phyloP scores from a whole-genome alignment of 2,888 invertebrate species.

The Biston betularia region DNA sequence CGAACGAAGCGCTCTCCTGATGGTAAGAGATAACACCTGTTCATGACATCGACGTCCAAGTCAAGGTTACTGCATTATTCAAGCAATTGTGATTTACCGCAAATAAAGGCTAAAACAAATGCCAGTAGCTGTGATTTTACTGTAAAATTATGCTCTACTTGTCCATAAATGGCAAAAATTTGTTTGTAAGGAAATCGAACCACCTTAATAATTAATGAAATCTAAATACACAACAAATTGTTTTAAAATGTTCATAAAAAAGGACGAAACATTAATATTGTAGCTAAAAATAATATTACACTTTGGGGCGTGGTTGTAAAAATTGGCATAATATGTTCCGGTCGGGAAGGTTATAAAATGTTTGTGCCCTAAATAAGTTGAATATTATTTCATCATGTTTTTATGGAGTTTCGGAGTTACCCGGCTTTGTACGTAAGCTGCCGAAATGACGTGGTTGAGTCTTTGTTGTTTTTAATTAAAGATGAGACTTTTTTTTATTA shows the following conservation, averaged over 20 bases:
- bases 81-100: no score
- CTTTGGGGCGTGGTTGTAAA: constrained; percentile 62
- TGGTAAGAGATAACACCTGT: no score
- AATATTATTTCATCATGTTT: constrained; percentile 51
- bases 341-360: constrained; percentile 56
- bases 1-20: no score
- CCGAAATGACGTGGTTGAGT: constrained; percentile 12
- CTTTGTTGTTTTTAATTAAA: constrained; percentile 18
- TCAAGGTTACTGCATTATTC: no score
- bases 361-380: constrained; percentile 57
- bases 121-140: no score
- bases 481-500: background rate
- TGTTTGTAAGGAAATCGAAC: no score
- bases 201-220: no score
- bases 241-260: constrained; percentile 60
- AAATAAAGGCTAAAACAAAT: no score
- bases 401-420: constrained; percentile 41
- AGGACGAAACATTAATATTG: constrained; percentile 63
- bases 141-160: no score
- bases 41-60: no score
- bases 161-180: no score
- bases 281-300: constrained; percentile 62
- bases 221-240: constrained; percentile 39
- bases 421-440: constrained; percentile 14
- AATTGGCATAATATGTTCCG: constrained; percentile 64